These are phyloP conservation scores for Heterotis niloticus DNA, from an alignment of 2,113 vertebrate genomes.

Conservation along the genomic window DNA sequence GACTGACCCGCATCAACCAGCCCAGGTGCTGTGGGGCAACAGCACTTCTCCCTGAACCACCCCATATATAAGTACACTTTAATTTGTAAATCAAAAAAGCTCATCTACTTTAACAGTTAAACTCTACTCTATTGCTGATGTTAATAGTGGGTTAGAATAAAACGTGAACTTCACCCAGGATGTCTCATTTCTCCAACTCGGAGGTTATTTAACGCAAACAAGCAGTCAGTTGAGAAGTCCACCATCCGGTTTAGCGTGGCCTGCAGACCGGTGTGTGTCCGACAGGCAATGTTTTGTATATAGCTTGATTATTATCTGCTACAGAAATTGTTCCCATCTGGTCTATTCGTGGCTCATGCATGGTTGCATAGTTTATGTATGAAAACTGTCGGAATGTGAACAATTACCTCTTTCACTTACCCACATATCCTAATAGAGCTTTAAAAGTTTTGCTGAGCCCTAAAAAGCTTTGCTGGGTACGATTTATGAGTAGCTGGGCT, in stretches of 20 bases:
- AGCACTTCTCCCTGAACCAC: no score
- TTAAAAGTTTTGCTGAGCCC: slow-evolving; percentile 60
- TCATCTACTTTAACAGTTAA: background rate
- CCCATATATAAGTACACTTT: no score
- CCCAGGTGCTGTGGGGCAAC: no score
- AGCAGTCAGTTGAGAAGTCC: slow-evolving; percentile 44
- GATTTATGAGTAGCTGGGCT: slow-evolving; percentile 53
- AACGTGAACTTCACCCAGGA: slow-evolving; percentile 49
- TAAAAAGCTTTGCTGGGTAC: background rate
- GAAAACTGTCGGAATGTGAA: slow-evolving; percentile 85
- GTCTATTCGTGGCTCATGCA: slow-evolving; percentile 69
- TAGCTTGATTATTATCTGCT: slow-evolving; percentile 83
- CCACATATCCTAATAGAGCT: slow-evolving; percentile 71
- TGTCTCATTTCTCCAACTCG: slow-evolving; percentile 54
- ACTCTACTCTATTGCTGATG: slow-evolving; percentile 45
- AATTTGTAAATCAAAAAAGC: background rate
- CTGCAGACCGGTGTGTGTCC: slow-evolving; percentile 60
- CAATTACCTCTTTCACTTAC: slow-evolving; percentile 84
- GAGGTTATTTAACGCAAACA: slow-evolving; percentile 71
- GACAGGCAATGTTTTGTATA: slow-evolving; percentile 77
- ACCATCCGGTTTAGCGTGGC: slow-evolving; percentile 48
- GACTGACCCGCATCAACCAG: no score
- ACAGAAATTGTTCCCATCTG: slow-evolving; percentile 88
- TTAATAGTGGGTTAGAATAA: slow-evolving; percentile 43
- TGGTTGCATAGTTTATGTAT: slow-evolving; percentile 79